phyloP scores from a whole-genome alignment of 1,140 invertebrate genomes.

The Heliconius eleuchia region DNA sequence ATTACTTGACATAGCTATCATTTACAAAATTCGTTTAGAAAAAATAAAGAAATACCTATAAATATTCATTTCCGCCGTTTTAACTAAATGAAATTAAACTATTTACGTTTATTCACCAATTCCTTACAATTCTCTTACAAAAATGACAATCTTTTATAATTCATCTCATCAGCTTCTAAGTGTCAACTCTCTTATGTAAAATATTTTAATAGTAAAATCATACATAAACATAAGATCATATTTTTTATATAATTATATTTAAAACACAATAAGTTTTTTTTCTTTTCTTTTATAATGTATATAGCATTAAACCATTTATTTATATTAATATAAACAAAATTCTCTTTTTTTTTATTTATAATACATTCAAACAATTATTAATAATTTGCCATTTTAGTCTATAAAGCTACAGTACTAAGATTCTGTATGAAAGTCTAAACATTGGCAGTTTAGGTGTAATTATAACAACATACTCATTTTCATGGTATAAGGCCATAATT shows the following conservation, averaged over 20 bases:
- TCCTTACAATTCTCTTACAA: neutral
- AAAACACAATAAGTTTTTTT: neutral
- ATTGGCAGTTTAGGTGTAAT: neutral
- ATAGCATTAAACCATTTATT: conserved; percentile 8
- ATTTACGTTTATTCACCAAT: conserved; percentile 3
- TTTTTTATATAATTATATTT: neutral
- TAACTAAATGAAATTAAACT: neutral
- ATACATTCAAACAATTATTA: neutral
- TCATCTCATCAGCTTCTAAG: neutral
- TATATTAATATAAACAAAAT: neutral
- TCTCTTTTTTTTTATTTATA: neutral
- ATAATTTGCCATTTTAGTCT: neutral
- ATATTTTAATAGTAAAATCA: neutral
- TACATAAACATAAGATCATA: neutral
- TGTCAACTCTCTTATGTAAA: neutral
- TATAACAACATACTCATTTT: neutral
- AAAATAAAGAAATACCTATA: neutral
- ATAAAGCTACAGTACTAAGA: neutral
- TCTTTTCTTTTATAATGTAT: neutral
- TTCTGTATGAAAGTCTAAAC: neutral
- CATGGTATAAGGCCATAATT: conserved; percentile 4
- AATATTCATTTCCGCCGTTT: neutral
- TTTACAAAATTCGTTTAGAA: neutral
- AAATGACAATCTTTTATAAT: neutral
- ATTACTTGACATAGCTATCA: neutral